Percentiles rank a stretch among this genome's conserved stretches.
Evolutionary conservation across 2,888 invertebrate genomes (phyloP).

Genomic region (Volucella zonaria): DNA sequence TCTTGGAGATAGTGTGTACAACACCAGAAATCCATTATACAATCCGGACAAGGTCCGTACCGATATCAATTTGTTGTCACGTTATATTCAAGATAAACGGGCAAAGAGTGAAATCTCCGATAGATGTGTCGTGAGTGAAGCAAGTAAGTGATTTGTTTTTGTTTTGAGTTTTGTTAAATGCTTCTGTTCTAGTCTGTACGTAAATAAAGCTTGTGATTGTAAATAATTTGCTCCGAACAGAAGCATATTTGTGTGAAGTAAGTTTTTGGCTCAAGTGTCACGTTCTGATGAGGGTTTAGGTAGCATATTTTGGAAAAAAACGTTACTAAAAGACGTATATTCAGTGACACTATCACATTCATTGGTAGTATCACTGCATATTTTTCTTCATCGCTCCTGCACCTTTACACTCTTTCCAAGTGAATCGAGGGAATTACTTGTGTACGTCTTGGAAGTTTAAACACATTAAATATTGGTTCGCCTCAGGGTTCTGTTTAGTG

Average conservation of each 20-base stretch:
- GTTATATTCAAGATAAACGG: conserved; percentile 91
- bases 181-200: background rate
- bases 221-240: conserved; percentile 37
- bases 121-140: conserved; percentile 74
- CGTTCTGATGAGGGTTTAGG: conserved; percentile 20
- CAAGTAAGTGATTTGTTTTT: conserved; percentile 77
- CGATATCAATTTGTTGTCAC: conserved; percentile 93
- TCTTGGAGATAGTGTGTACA: conserved; percentile 91
- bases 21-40: conserved; percentile 88
- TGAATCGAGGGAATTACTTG: too few relatives aligned
- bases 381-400: too few relatives aligned
- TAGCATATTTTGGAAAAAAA: background rate
- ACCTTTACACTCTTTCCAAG: too few relatives aligned
- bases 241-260: background rate
- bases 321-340: too few relatives aligned
- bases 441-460: too few relatives aligned
- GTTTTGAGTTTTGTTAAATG: conserved; percentile 21
- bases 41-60: conserved; percentile 90
- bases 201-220: conserved; percentile 22
- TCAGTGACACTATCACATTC: too few relatives aligned
- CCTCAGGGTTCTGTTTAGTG: too few relatives aligned
- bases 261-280: conserved; percentile 24
- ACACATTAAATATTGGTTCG: too few relatives aligned
- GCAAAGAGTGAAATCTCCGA: conserved; percentile 81
- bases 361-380: too few relatives aligned